Conservation (phyloP, 2,113 vertebrate species). For the Ceratotherium simum region DNA sequence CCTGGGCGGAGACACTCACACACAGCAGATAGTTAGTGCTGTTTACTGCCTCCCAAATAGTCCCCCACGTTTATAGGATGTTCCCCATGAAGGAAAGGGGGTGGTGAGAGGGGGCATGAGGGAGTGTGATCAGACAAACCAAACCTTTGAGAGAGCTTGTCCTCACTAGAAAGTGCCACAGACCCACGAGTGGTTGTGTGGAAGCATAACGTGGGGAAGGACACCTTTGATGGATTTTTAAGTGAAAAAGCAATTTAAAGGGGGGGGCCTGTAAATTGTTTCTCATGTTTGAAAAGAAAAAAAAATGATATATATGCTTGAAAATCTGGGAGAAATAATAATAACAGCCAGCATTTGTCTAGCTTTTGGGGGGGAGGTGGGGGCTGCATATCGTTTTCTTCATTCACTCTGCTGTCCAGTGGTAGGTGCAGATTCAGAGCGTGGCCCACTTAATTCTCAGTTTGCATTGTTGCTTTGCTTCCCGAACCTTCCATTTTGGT, state of each 20-base stretch:
- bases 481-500: background rate
- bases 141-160: background rate
- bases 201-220: too few relatives aligned
- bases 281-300: background rate
- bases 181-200: background rate
- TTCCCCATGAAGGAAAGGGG: background rate
- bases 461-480: too few relatives aligned
- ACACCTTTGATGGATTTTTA: background rate
- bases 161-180: background rate
- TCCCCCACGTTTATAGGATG: too few relatives aligned
- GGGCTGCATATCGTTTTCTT: too few relatives aligned
- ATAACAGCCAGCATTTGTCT: background rate
- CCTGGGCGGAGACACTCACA: too few relatives aligned
- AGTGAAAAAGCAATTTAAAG: background rate
- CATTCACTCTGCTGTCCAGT: background rate
- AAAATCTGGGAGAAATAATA: background rate
- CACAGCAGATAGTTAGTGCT: background rate
- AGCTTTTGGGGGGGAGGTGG: too few relatives aligned
- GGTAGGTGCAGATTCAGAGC: background rate
- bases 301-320: background rate
- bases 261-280: background rate
- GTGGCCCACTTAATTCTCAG: background rate
- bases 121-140: background rate
- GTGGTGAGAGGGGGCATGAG: fast-evolving
- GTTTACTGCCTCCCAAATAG: fast-evolving